Percentiles rank a stretch among this genome's conserved stretches.
phyloP scores from a whole-genome alignment of 2,888 invertebrate species.

The Ectemnius continuus region DNA sequence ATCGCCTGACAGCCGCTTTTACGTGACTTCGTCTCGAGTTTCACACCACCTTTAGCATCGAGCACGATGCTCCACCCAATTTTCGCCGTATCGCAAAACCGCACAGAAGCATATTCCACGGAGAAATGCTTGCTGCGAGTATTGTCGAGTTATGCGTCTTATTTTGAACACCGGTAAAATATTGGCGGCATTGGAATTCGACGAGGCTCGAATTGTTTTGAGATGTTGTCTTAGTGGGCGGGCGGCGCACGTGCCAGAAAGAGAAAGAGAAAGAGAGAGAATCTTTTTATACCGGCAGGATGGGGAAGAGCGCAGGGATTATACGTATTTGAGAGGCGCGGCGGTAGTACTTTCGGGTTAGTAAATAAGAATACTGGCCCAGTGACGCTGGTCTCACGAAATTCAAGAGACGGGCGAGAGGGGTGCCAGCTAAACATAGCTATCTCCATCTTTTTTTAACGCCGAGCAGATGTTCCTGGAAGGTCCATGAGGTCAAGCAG shows the following conservation, averaged over 20 bases:
- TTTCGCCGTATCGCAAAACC: neutral
- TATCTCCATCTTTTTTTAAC: slow-evolving; percentile 1
- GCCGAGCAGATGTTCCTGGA: slow-evolving; percentile 20
- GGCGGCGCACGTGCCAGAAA: too few relatives aligned
- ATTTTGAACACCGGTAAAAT: too few relatives aligned
- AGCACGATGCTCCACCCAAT: neutral
- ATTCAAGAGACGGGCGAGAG: slow-evolving; percentile 10
- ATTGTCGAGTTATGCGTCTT: neutral
- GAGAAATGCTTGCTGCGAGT: neutral
- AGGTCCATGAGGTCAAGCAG: slow-evolving; percentile 32
- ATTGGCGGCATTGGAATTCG: too few relatives aligned
- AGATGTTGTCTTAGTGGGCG: too few relatives aligned
- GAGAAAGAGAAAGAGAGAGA: too few relatives aligned
- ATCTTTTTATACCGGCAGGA: too few relatives aligned
- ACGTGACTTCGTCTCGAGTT: slow-evolving; percentile 49
- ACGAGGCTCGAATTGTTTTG: too few relatives aligned
- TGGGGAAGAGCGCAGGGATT: too few relatives aligned
- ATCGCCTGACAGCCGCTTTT: neutral
- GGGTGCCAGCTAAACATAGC: slow-evolving; percentile 22
- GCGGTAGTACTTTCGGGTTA: neutral
- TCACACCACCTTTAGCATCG: slow-evolving; percentile 59
- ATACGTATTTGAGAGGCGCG: too few relatives aligned
- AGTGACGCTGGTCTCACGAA: slow-evolving; percentile 6
- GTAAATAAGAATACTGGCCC: slow-evolving; percentile 17
- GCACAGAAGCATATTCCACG: neutral